Conservation (phyloP, 2,797 vertebrate species). For the Poliocrania exsul region DNA sequence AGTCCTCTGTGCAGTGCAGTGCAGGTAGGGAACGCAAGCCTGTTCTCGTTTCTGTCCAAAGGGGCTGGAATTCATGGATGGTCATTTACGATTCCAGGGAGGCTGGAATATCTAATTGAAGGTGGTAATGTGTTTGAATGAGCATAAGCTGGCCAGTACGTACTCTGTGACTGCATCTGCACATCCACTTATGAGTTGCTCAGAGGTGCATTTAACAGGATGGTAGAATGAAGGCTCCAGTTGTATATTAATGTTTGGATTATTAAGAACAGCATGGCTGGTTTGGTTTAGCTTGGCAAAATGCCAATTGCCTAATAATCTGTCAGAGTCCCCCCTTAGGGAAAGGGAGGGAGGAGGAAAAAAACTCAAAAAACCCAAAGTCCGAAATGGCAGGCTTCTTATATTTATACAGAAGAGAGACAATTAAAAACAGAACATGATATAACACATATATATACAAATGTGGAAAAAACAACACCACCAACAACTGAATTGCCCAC, state of each 20-base stretch:
- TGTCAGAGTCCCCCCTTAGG: too few relatives aligned
- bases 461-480: too few relatives aligned
- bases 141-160: background rate
- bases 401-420: too few relatives aligned
- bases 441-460: too few relatives aligned
- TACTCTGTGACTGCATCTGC: background rate
- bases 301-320: too few relatives aligned
- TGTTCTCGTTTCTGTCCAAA: background rate
- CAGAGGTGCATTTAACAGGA: background rate
- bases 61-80: background rate
- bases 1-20: background rate
- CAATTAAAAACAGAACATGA: too few relatives aligned
- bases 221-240: background rate
- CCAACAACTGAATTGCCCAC: too few relatives aligned
- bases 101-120: background rate
- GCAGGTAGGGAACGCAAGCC: background rate
- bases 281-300: too few relatives aligned
- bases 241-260: background rate
- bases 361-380: too few relatives aligned
- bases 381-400: too few relatives aligned
- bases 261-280: background rate
- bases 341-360: too few relatives aligned
- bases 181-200: background rate
- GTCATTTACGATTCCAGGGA: background rate
- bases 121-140: background rate